Conservation (phyloP, 2,888 invertebrate species). For the Drosophila testacea region DNA sequence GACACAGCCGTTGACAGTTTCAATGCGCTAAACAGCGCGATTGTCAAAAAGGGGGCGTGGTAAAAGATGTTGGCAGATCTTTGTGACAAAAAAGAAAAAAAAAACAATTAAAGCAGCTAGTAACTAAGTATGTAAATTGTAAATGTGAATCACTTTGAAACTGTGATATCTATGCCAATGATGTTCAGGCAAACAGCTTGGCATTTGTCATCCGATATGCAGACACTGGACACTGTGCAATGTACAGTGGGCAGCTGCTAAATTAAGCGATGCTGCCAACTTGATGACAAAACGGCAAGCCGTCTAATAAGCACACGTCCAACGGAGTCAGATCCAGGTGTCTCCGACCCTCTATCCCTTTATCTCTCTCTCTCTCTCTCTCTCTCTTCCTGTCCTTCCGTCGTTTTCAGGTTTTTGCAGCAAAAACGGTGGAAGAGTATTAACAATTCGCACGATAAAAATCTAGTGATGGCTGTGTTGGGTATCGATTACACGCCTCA, state of each 20-base stretch:
- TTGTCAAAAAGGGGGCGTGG: constrained; percentile 20
- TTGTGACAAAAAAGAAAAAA: background rate
- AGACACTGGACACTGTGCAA: constrained; percentile 29
- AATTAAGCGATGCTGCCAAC: constrained; percentile 67
- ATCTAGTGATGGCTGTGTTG: constrained; percentile 65
- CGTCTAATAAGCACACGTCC: constrained; percentile 46
- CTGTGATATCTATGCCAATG: constrained; percentile 38
- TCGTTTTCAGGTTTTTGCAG: constrained; percentile 41
- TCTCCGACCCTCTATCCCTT: constrained; percentile 8
- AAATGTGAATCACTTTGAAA: constrained; percentile 27
- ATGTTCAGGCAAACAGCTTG: constrained; percentile 19
- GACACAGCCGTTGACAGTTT: constrained; percentile 51
- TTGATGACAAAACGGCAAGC: constrained; percentile 63
- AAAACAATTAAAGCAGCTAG: constrained; percentile 13
- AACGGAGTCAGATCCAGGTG: background rate
- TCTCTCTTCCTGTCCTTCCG: too few species aligned
- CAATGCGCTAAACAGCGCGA: constrained; percentile 26
- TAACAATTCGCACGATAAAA: constrained; percentile 80
- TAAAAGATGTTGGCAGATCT: constrained; percentile 29
- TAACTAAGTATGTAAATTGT: constrained; percentile 6
- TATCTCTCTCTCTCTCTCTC: too few species aligned
- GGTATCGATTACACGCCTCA: constrained; percentile 79
- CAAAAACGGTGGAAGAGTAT: constrained; percentile 58
- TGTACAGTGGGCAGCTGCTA: constrained; percentile 48
- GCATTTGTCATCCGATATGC: constrained; percentile 47